phyloP scores from a whole-genome alignment of 2,888 invertebrate species.

The Tinea semifulvella region DNA sequence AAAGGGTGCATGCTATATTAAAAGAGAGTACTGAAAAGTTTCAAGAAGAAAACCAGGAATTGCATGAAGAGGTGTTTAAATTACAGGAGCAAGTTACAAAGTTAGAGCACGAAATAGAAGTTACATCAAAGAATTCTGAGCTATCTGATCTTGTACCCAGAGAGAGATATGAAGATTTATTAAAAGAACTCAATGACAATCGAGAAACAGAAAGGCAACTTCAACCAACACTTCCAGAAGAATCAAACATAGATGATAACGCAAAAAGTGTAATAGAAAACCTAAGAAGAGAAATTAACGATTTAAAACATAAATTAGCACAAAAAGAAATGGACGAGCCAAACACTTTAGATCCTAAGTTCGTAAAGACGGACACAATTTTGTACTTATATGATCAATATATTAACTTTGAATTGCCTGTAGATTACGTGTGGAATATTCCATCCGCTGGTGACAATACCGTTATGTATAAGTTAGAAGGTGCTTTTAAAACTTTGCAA shows the following conservation, averaged over 20 bases:
- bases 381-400: slow-evolving; percentile 56
- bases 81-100: slow-evolving; percentile 56
- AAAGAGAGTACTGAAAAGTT: slow-evolving; percentile 59
- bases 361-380: slow-evolving; percentile 43
- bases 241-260: slow-evolving; percentile 58
- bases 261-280: slow-evolving; percentile 60
- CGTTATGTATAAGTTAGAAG: slow-evolving; percentile 55
- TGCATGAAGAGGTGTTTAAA: slow-evolving; percentile 59
- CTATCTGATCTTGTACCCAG: slow-evolving; percentile 39
- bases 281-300: slow-evolving; percentile 53
- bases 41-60: slow-evolving; percentile 62
- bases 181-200: slow-evolving; percentile 41
- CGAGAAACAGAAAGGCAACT: slow-evolving; percentile 39
- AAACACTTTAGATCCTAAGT: slow-evolving; percentile 32
- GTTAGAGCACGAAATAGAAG: slow-evolving; percentile 53
- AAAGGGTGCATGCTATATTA: slow-evolving; percentile 47
- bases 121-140: slow-evolving; percentile 35
- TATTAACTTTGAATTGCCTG: slow-evolving; percentile 54
- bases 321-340: slow-evolving; percentile 25
- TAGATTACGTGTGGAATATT: slow-evolving; percentile 56
- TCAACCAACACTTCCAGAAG: slow-evolving; percentile 42
- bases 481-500: slow-evolving; percentile 61
- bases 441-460: slow-evolving; percentile 45
- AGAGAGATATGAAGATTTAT: slow-evolving; percentile 41
- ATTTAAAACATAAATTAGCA: slow-evolving; percentile 43